A percentile compares a stretch with the other conserved stretches of the same genome.
phyloP scores from a whole-genome alignment of 2,888 invertebrate genomes.

The Branchellion lobata region DNA sequence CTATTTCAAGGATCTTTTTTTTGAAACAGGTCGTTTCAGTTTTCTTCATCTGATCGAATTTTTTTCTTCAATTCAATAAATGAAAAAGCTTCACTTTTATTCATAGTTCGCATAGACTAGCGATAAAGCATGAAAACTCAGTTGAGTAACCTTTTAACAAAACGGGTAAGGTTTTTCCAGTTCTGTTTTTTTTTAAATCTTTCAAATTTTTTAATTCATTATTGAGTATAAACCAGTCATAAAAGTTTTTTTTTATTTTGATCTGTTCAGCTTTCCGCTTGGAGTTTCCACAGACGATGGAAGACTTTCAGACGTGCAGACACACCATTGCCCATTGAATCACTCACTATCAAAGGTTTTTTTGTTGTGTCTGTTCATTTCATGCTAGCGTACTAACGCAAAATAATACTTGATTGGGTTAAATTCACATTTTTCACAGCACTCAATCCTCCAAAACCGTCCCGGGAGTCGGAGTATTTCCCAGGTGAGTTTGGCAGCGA shows the following conservation, averaged over 20 bases:
- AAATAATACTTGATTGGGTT: background rate
- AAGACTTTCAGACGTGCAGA: slow-evolving; percentile 46
- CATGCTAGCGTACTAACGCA: too few species aligned
- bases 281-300: background rate
- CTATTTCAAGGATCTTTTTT: too few species aligned
- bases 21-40: too few species aligned
- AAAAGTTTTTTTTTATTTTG: background rate
- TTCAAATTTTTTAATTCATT: background rate
- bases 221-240: background rate
- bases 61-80: too few species aligned
- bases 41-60: too few species aligned
- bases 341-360: slow-evolving; percentile 21
- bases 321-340: slow-evolving; percentile 47
- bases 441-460: background rate
- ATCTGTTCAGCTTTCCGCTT: background rate
- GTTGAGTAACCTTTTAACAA: background rate
- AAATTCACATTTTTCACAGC: background rate
- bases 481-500: slow-evolving; percentile 48
- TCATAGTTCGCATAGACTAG: too few species aligned
- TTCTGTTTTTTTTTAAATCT: background rate
- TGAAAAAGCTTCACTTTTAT: too few species aligned
- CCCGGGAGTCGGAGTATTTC: slow-evolving; percentile 45
- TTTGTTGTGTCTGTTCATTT: background rate
- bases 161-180: background rate
- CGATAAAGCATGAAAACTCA: too few species aligned